Base-by-base conservation (phyloP, 2,888 invertebrate genomes). In the Serripes groenlandicus region DNA sequence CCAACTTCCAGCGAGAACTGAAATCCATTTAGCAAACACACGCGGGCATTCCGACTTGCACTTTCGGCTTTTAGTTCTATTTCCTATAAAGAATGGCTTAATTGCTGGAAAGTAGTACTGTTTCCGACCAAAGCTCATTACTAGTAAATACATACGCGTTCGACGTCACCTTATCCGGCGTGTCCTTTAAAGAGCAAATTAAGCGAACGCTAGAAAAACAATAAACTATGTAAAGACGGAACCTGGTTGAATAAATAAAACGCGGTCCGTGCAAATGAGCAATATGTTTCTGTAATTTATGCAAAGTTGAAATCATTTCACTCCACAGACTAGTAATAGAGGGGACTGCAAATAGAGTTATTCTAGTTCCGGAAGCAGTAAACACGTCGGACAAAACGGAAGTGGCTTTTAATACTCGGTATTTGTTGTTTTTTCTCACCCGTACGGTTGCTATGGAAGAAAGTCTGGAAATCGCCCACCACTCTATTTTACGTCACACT, bases 361-460 rank as follows among this genome's bases (percentile, higher is more conserved):
- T 80, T 70, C 35, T 28, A 54, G 72, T 70, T 60, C 81, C 81
- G 81, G 81, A 81, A 74, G 69, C 74, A 70, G 70, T 81, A 81
- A 81, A 81, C 62, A 68, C 77, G 68, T 77, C 74, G 75, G 34
- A 62, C 30, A 64, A 77, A 81, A 60, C 81, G 81, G 81, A 81
- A 81, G 73, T 62, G 69, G 81, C 77, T 77, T 81, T 81, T 77
- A 73, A 77, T 74, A 60, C 69, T 62, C 35, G 60, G 58, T 77
- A 69, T 75, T 80, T 30, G 66, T 75, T 37, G 70, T 75, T 80
- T 73, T 62, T 62, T 62, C 34, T 32, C 9, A 11, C 7, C 21
- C 62, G 62, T 32, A 3, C 34, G 32, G 62, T 62, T 62, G 62
- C 62, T 62, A 62, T 62, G 62, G 62, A 21, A 49, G 49, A 49